Base-by-base conservation (phyloP, 1,140 invertebrate genomes). In the Sesamia nonagrioides region DNA sequence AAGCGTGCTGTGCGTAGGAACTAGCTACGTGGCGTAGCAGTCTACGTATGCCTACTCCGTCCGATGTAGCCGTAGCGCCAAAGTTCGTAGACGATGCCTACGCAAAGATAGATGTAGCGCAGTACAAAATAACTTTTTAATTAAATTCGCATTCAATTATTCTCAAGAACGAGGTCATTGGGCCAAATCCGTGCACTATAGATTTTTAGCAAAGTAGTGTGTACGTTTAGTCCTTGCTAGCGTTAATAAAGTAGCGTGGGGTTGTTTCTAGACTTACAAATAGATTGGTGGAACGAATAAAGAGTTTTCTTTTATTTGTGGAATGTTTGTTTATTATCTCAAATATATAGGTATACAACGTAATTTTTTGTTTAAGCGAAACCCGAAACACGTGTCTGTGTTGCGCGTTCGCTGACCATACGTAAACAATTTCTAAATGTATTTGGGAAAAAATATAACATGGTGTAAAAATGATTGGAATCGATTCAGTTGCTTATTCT, bases 1-100 rank as follows among this genome's bases (percentile, higher is more conserved):
- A 77, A 82, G 77, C 85, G 85, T 84, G 83, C 80, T 69, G 72
- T 77, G 83, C 85, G 77, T 87, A 78, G 83, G 68, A 83, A 87
- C 78, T 76, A 80, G 77, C 79, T 82, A 83, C 83, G 77, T 45
- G 48, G 17, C 48, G 33, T 18, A 48, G 71, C 42, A 21, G 68
- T 18, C 73, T 79, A 82, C 77, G 72, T 11, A 33, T 27, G 33
- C 9, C 63, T 75, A 69, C 61, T 52, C 54, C 69, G 48, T 37
- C 3, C 37, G 37, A 3, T 37, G 37, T 3, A 8, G 48, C 18
- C 21, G 52, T n/a, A 8, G 11, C n/a, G 9, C 21, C 17, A 40
- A 63, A 63, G 37, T 63, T 63, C 37, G 60, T 63, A 63, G 60
- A 63, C 60, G 37, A 35, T 42, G 37, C 17, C 60, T 40, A 63